Evolutionary conservation across 2,797 vertebrate species (phyloP).

Genomic region (Anolis apletophallus): DNA sequence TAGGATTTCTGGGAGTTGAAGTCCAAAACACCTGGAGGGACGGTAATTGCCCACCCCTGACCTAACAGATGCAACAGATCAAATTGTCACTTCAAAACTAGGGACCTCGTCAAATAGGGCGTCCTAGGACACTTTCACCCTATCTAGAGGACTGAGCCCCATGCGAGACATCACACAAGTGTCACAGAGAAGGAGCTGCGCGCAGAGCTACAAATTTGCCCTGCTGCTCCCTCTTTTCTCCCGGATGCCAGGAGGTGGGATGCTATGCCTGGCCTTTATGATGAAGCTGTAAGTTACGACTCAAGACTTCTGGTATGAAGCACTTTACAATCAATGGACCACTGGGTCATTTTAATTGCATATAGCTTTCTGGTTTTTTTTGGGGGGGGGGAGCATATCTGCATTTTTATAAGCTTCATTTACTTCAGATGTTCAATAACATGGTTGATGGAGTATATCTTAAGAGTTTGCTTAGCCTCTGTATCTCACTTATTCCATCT

Average conservation of each 20-base stretch:
- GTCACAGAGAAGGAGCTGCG: too few species aligned
- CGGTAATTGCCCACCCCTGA: too few species aligned
- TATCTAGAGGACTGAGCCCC: too few species aligned
- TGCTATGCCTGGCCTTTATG: too few species aligned
- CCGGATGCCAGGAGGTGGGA: too few species aligned
- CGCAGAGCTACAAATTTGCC: too few species aligned
- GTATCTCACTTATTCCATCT: slow-evolving; percentile 12
- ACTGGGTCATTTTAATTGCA: slow-evolving; percentile 18
- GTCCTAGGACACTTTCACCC: too few species aligned
- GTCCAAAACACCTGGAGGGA: too few species aligned
- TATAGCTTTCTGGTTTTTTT: slow-evolving; percentile 6
- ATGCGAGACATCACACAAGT: too few species aligned
- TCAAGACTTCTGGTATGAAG: neutral
- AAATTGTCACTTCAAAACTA: slow-evolving; percentile 8
- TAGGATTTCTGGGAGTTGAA: too few species aligned
- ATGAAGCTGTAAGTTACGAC: neutral
- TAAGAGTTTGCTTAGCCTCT: slow-evolving; percentile 14
- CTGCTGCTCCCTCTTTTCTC: too few species aligned
- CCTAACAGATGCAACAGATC: slow-evolving; percentile 30
- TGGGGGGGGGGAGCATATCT: slow-evolving; percentile 16
- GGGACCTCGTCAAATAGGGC: too few species aligned
- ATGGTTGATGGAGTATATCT: neutral
- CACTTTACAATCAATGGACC: slow-evolving; percentile 18
- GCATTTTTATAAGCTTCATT: slow-evolving; percentile 30
- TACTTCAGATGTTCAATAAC: slow-evolving; percentile 27